Conservation (phyloP, 2,113 vertebrate species). For the Phrynosoma platyrhinos region DNA sequence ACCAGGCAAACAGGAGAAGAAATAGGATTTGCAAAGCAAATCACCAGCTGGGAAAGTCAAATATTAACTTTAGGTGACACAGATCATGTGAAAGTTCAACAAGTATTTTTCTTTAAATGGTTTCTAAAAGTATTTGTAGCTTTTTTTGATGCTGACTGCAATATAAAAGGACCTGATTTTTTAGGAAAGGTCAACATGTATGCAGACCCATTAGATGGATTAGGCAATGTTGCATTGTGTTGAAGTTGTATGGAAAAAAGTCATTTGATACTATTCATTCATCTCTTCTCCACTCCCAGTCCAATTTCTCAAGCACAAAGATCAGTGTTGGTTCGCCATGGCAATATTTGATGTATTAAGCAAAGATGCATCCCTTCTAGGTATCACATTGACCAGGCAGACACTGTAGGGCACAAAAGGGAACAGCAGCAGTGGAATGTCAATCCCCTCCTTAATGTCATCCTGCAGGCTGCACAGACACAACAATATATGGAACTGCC, state of each 20-base stretch:
- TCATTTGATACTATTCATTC: neutral
- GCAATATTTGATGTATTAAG: neutral
- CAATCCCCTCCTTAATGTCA: neutral
- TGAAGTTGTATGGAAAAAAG: neutral
- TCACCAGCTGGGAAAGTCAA: slow-evolving; percentile 29
- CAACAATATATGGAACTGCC: too few species aligned
- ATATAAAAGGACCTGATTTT: neutral
- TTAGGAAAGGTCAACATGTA: neutral
- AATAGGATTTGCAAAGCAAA: slow-evolving; percentile 30
- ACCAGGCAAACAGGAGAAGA: neutral
- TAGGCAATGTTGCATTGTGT: neutral
- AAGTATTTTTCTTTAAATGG: neutral
- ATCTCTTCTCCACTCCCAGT: neutral
- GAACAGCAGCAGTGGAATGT: neutral
- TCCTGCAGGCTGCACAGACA: too few species aligned
- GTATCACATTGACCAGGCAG: neutral
- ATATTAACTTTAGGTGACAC: slow-evolving; percentile 37
- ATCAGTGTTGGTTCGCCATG: neutral
- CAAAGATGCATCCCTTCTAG: neutral
- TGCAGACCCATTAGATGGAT: neutral
- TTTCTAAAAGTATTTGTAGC: neutral
- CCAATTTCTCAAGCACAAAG: neutral
- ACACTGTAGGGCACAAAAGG: neutral
- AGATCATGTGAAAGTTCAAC: slow-evolving; percentile 42
- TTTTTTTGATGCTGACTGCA: neutral